Base-by-base conservation (phyloP, 2,888 invertebrate species). In the Tubiluchus corallicola region DNA sequence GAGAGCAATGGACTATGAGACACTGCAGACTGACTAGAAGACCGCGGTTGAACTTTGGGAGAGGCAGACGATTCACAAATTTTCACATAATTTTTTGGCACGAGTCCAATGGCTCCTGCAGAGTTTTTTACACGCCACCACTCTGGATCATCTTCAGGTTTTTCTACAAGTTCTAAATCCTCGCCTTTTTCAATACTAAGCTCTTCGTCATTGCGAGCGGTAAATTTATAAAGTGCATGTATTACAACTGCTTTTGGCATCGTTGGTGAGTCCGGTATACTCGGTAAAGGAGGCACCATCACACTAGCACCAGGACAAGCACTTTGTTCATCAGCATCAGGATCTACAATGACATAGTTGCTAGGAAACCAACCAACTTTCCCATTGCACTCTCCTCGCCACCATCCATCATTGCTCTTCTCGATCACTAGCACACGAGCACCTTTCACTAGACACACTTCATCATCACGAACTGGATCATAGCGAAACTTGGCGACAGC, bases 391-490 rank as follows among this genome's bases (percentile, higher is more conserved):
- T 64, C 58, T 42, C 96, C 98, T 58, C 92, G 76, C 98, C 98
- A 98, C 98, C 98, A 98, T 49, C 85, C 92, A 67, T 98, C 98
- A 54, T 90, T 90, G 57, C 90, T 92, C 69, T 96, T 96, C 68
- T 98, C 96, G 52, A 96, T 70, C 52, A 98, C 96, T 49, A 29
- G 29, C 29, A 29, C 9, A 29, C 83, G 71, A 45, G 88, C 88
- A 54, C 92, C 94, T 70, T 96, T 98, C 39, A 82, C 79, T 50
- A 99, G 73, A 1, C 87, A 79, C 45, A 98, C 70, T 65, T 98
- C 98, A 61, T 98, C 98, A 2, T 85, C 77, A 66, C 94, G 88
- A 68, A 88, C 87, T 39, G 94, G 90, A 63, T 68, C 64, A 55
- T 72, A 73, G 47, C 66, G 62, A 68, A 90, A 98, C 69, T 94